These are phyloP conservation scores for Paramuricea clavata DNA, from an alignment of 92 coral and sea anemone species.

Conservation along the genomic window DNA sequence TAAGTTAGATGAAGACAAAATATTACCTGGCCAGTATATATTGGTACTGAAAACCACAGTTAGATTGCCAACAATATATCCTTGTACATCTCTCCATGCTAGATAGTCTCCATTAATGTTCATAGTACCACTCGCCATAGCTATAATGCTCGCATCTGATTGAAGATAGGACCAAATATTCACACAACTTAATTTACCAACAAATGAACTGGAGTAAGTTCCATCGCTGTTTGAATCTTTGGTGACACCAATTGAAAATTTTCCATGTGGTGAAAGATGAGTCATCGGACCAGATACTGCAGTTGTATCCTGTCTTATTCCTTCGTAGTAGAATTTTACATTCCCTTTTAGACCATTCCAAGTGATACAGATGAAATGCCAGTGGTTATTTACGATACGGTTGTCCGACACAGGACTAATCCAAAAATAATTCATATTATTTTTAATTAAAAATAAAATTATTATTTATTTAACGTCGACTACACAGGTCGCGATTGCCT, in stretches of 20 bases:
- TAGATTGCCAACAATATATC: background rate
- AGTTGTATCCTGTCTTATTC: background rate
- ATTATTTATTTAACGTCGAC: too few species aligned
- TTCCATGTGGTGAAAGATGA: background rate
- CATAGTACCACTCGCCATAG: background rate
- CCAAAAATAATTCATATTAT: background rate
- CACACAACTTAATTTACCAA: background rate
- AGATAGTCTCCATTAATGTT: slow-evolving; percentile 12
- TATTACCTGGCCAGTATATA: slow-evolving; percentile 6
- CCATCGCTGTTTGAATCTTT: background rate
- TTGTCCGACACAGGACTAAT: background rate
- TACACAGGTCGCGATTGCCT: too few species aligned
- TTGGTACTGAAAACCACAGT: background rate
- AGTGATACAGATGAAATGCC: slow-evolving; percentile 29
- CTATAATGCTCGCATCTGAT: background rate
- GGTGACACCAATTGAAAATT: background rate
- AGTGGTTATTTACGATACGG: background rate
- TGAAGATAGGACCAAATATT: slow-evolving; percentile 1
- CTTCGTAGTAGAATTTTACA: slow-evolving; percentile 10
- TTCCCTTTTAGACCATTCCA: slow-evolving; percentile 10
- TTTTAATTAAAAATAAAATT: too few species aligned
- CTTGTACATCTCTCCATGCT: slow-evolving; percentile 23
- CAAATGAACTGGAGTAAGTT: background rate
- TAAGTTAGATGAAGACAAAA: too few species aligned
- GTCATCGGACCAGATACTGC: background rate